A percentile compares a stretch with the other conserved stretches of the same genome.
Conservation (phyloP, 2,113 vertebrate genomes). For the Macquaria ambigua region DNA sequence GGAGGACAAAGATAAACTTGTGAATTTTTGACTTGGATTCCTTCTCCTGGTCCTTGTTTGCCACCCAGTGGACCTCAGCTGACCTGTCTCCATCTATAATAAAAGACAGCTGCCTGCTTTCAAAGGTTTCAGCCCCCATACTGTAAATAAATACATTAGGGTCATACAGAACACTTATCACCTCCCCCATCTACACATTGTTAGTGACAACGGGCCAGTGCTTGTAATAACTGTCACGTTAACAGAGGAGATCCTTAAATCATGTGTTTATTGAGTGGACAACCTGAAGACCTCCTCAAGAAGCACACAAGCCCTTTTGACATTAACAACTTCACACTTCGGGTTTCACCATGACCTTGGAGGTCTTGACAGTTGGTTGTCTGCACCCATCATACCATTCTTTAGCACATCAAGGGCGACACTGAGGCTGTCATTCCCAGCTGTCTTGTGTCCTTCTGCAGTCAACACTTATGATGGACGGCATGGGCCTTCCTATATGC, state of each 20-base stretch:
- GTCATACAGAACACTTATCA: conserved; percentile 15
- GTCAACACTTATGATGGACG: conserved; percentile 14
- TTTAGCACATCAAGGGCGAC: conserved; percentile 16
- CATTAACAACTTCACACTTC: conserved; percentile 49
- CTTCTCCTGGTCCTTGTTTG: conserved; percentile 22
- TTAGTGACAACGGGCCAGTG: not conserved
- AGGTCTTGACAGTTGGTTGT: conserved; percentile 30
- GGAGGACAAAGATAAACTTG: conserved; percentile 73
- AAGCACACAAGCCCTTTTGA: conserved; percentile 18
- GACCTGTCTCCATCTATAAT: conserved; percentile 30
- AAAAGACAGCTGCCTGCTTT: conserved; percentile 59
- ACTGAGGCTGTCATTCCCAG: conserved; percentile 49
- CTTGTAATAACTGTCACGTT: conserved; percentile 19
- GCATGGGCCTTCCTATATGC: not conserved
- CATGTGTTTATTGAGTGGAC: conserved; percentile 35
- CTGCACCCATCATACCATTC: conserved; percentile 12
- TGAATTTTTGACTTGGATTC: conserved; percentile 60
- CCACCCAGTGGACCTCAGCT: conserved; percentile 37
- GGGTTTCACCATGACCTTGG: not conserved
- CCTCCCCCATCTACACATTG: not conserved
- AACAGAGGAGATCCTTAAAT: conserved; percentile 34
- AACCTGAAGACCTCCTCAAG: conserved; percentile 60
- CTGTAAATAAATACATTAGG: conserved; percentile 33
- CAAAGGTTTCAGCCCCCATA: not conserved
- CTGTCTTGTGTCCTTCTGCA: conserved; percentile 52